Conservation (phyloP, 1,140 invertebrate species). For the Panagrolaimus sp. region DNA sequence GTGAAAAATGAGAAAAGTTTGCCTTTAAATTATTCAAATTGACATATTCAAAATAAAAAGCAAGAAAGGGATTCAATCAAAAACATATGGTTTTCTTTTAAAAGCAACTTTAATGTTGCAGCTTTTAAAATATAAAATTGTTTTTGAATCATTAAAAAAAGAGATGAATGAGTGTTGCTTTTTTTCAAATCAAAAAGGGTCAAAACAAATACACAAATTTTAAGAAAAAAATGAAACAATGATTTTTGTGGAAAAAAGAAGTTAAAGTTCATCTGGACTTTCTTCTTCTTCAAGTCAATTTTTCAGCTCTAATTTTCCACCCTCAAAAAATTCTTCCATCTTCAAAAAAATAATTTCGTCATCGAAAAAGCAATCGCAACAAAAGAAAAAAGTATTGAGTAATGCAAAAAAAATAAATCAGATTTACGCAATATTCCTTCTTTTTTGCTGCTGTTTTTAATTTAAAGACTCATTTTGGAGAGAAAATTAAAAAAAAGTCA, state of each 20-base stretch:
- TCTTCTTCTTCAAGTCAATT: not conserved
- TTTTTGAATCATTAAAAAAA: too few relatives aligned
- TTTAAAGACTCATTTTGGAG: not conserved
- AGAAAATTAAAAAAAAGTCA: constrained; percentile 3
- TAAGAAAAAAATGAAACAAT: not conserved
- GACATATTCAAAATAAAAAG: too few relatives aligned
- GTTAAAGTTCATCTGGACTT: not conserved
- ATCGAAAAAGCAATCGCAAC: not conserved
- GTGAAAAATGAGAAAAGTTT: too few relatives aligned
- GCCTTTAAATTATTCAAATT: too few relatives aligned
- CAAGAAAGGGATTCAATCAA: too few relatives aligned
- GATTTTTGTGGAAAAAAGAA: not conserved
- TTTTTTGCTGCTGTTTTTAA: not conserved
- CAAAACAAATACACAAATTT: not conserved
- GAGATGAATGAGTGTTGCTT: not conserved
- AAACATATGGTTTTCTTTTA: too few relatives aligned
- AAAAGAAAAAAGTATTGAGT: not conserved
- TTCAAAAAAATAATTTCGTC: not conserved
- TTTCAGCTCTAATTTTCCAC: too few relatives aligned
- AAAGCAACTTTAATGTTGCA: too few relatives aligned
- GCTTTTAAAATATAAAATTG: too few relatives aligned
- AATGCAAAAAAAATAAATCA: not conserved
- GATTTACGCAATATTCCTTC: not conserved
- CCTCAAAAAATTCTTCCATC: not conserved
- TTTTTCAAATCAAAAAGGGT: not conserved